These are phyloP conservation scores for Drosophila seclusa DNA, from an alignment of 2,888 invertebrate species.

Conservation along the genomic window DNA sequence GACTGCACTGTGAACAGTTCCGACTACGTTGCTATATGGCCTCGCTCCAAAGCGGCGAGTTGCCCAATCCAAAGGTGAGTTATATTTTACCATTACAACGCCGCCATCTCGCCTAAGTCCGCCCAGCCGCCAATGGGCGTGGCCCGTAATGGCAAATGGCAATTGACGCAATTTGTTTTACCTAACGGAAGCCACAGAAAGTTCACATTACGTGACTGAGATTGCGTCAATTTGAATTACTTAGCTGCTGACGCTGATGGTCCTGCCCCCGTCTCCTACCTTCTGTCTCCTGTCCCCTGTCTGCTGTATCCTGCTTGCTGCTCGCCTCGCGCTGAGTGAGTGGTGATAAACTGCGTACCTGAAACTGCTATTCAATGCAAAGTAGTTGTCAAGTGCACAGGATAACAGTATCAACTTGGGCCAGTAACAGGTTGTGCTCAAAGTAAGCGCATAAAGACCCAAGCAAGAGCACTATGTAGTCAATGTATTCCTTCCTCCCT, in stretches of 20 bases:
- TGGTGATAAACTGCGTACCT: conserved; percentile 51
- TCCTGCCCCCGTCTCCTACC: neutral
- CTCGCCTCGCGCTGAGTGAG: neutral
- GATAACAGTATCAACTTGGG: conserved; percentile 37
- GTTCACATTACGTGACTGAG: conserved; percentile 54
- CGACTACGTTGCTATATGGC: conserved; percentile 98
- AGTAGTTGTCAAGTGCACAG: conserved; percentile 55
- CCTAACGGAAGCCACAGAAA: conserved; percentile 58
- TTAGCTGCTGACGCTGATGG: conserved; percentile 31
- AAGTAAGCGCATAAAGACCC: neutral
- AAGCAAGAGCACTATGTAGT: neutral
- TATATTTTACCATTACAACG: conserved; percentile 25
- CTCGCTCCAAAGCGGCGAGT: conserved; percentile 96
- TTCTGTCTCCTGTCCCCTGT: neutral
- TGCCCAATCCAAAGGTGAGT: conserved; percentile 98
- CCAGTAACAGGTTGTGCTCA: conserved; percentile 31
- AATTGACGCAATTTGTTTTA: conserved; percentile 72
- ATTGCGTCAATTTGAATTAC: conserved; percentile 66
- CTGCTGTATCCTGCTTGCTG: neutral
- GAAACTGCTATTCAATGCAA: conserved; percentile 60
- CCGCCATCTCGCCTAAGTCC: neutral
- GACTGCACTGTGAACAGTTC: conserved; percentile 98
- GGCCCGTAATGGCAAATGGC: conserved; percentile 52
- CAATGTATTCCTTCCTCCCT: neutral
- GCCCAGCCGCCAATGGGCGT: conserved; percentile 2